Evolutionary conservation across 92 coral and sea anemone species (phyloP).

Genomic region (Actinernus sp.): DNA sequence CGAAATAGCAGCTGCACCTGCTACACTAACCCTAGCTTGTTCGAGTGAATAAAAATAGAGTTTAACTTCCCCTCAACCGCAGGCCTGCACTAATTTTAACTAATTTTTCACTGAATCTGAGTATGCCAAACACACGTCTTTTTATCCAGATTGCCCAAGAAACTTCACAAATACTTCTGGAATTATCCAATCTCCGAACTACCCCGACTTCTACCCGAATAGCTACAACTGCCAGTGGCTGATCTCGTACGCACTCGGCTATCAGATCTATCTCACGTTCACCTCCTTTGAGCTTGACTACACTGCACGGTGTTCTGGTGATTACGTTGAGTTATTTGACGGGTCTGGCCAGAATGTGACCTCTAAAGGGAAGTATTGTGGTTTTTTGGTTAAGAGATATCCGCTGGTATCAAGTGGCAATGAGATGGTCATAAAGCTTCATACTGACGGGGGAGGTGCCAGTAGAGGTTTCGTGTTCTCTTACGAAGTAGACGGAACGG

Average conservation of each 20-base stretch:
- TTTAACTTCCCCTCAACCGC: not conserved
- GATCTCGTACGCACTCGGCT: constrained; percentile 51
- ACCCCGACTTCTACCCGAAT: constrained; percentile 71
- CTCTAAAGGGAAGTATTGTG: constrained; percentile 40
- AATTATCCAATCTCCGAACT: constrained; percentile 60
- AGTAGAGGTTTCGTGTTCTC: constrained; percentile 54
- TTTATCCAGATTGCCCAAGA: constrained; percentile 57
- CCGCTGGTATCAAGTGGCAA: constrained; percentile 46
- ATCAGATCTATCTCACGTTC: constrained; percentile 60
- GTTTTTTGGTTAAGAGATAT: constrained; percentile 34
- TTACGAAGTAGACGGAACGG: constrained; percentile 64
- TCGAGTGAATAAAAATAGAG: too few relatives aligned
- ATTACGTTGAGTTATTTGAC: constrained; percentile 45
- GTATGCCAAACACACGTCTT: too few relatives aligned
- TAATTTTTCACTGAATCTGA: not conserved
- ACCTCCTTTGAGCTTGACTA: constrained; percentile 53
- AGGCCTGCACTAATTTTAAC: not conserved
- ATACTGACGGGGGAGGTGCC: constrained; percentile 23
- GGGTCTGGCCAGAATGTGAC: constrained; percentile 42
- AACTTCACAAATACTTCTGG: constrained; percentile 51
- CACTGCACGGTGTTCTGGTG: constrained; percentile 51
- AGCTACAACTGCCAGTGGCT: constrained; percentile 62
- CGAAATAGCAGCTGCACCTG: too few relatives aligned
- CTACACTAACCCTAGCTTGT: too few relatives aligned
- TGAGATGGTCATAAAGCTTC: constrained; percentile 34